Evolutionary conservation across 2,797 vertebrate genomes (phyloP), one percentile per base, ranked within the genome.

Genomic region (Allobates femoralis): DNA sequence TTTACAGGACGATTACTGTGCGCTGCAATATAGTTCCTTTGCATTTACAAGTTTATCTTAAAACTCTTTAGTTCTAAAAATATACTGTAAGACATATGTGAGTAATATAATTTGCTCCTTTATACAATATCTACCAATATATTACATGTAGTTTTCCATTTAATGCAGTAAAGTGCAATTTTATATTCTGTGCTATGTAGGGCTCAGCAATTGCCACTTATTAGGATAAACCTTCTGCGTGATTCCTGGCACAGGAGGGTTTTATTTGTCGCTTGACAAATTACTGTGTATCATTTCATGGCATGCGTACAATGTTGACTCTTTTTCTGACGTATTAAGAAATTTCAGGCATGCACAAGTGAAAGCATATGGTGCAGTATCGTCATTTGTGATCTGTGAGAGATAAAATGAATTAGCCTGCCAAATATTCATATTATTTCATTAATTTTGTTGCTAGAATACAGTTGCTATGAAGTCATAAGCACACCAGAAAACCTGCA

Each of bases 341-440:
- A 37, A 53, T 84, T 64, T 77, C 74, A 84, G 58, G 41, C 73
- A 67, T 64, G 73, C 58, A 66, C 41, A 76, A 76, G 55, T 32
- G 26, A 83, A 75, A 83, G 34, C 66, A 85, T 55, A 85, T 58
- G 62, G 37, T 30, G 30, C 11, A 28, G n/a, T 71, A 80, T 60
- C 76, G 21, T 79, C 64, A 60, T 50, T 69, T 76, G 28, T 37
- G 37, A 60, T 71, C 64, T 60, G 34, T 30, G 53, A 67, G 71
- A n/a, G 26, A 79, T 69, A 79, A 85, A 79, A 85, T 79, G 76
- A 66, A 73, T 80, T 85, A 79, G 37, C 16, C 75, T 79, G 50
- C 18, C 58, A 73, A 79, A 16, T 26, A 71, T 79, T 69, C 51
- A 60, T 85, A 71, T 85, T 51, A 85, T 79, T 85, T 85, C 78